Conservation (phyloP, 2,113 vertebrate species). For the Xenus cinereus region DNA sequence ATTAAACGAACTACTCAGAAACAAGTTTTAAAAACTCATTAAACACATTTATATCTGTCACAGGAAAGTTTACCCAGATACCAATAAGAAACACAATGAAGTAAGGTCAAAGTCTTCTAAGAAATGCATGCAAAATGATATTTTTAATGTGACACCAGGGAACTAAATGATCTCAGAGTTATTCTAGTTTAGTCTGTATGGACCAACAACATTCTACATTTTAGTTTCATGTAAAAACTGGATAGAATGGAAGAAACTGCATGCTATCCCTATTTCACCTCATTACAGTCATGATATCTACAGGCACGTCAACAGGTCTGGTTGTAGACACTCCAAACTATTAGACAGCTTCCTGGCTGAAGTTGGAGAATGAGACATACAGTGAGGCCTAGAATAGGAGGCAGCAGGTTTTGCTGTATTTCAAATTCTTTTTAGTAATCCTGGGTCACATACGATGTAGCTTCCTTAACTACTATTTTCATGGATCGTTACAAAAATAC, state of each 20-base stretch:
- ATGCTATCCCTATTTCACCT: not conserved
- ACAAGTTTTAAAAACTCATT: slow-evolving; percentile 10
- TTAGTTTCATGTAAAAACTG: not conserved
- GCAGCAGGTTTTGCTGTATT: not conserved
- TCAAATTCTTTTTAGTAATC: not conserved
- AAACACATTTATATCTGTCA: slow-evolving; percentile 25
- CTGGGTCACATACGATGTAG: not conserved
- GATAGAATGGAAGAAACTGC: not conserved
- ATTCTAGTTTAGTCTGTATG: not conserved
- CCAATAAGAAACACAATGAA: not conserved
- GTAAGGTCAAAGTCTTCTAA: not conserved
- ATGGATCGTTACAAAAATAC: accelerated
- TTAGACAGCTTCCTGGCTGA: not conserved
- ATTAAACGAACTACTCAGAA: not conserved
- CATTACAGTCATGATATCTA: not conserved
- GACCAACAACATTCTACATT: not conserved
- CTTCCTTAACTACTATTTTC: not conserved
- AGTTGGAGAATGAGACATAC: not conserved
- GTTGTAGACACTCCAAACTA: not conserved
- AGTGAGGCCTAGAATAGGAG: not conserved
- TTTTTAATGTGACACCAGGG: not conserved
- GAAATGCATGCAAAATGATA: not conserved
- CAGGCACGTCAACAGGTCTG: not conserved
- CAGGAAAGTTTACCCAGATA: not conserved
- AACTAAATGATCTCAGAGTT: not conserved